These are phyloP conservation scores for Butorides virescens DNA, from an alignment of 2,113 vertebrate species.

Conservation along the genomic window DNA sequence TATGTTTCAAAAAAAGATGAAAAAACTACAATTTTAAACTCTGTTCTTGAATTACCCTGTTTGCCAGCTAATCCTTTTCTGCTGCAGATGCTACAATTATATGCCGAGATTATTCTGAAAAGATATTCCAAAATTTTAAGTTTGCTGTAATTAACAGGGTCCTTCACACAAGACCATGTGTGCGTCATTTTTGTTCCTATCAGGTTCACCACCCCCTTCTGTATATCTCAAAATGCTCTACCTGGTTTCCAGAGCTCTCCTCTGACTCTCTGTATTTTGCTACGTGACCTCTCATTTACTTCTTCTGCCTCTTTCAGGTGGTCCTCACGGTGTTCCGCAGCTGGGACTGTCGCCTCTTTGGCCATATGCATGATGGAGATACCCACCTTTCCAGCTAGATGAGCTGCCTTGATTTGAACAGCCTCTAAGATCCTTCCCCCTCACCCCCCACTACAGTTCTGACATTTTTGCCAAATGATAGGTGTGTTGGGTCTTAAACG, in stretches of 20 bases:
- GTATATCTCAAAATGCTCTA: neutral
- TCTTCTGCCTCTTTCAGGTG: neutral
- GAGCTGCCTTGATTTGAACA: neutral
- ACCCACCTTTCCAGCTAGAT: neutral
- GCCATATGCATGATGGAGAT: neutral
- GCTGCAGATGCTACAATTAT: neutral
- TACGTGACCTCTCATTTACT: neutral
- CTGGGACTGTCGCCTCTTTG: neutral
- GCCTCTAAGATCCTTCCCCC: neutral
- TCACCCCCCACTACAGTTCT: neutral
- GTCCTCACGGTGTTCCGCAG: neutral
- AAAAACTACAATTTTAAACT: neutral
- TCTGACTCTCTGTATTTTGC: neutral
- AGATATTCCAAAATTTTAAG: neutral
- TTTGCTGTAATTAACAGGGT: neutral
- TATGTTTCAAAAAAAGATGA: too few relatives aligned
- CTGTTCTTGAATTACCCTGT: neutral
- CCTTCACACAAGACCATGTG: neutral
- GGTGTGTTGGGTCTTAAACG: neutral
- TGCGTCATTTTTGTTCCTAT: neutral
- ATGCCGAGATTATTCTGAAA: neutral
- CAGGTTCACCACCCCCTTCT: neutral
- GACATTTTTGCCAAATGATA: neutral
- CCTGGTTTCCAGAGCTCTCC: neutral
- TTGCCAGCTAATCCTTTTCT: neutral